Evolutionary conservation across 2,113 vertebrate genomes (phyloP).

Genomic region (Ictidomys tridecemlineatus): DNA sequence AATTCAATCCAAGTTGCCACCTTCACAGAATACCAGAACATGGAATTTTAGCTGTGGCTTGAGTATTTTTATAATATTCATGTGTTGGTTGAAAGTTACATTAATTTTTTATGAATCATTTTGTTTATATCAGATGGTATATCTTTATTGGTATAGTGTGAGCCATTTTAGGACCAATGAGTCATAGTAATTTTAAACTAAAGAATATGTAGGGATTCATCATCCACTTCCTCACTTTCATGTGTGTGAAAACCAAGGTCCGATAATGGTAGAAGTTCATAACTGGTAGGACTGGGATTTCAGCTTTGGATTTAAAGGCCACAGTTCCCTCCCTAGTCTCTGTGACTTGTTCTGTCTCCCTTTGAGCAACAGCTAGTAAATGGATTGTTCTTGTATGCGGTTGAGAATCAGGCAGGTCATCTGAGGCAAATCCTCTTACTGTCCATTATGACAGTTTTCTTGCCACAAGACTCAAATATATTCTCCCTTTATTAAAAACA

Average conservation of each 20-base stretch:
- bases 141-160: background rate
- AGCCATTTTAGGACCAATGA: background rate
- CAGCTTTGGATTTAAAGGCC: background rate
- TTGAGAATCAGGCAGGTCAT: background rate
- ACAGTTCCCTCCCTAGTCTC: background rate
- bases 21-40: background rate
- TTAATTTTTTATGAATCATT: background rate
- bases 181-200: slow-evolving; percentile 28
- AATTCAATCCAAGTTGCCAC: background rate
- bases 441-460: background rate
- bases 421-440: background rate
- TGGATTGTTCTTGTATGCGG: background rate
- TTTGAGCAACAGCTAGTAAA: background rate
- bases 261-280: background rate
- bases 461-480: background rate
- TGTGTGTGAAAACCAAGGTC: background rate
- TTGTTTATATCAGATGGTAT: slow-evolving; percentile 25
- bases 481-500: background rate
- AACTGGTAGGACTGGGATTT: background rate
- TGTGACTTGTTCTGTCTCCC: background rate
- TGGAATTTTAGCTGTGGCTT: background rate
- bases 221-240: background rate
- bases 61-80: background rate
- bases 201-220: background rate
- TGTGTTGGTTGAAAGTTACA: background rate